Conservation (phyloP, 2,113 vertebrate genomes). For the Rhea americana region DNA sequence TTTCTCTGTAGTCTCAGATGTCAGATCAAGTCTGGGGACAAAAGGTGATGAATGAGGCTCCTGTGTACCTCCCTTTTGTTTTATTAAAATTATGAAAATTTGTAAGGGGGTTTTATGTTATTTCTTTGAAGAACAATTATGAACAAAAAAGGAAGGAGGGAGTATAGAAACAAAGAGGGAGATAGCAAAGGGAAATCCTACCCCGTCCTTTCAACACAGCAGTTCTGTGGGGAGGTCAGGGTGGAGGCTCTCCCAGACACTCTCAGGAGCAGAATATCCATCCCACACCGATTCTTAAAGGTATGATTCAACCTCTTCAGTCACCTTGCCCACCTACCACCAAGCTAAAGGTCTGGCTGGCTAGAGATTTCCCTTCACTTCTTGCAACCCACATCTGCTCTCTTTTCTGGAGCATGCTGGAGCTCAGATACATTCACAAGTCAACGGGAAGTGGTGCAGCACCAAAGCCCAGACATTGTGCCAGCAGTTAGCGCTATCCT, state of each 20-base stretch:
- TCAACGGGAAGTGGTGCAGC: not conserved
- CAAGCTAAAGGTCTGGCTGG: not conserved
- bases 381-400: not conserved
- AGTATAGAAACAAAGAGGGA: not conserved
- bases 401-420: not conserved
- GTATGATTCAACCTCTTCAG: not conserved
- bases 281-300: not conserved
- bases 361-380: not conserved
- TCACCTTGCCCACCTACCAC: not conserved
- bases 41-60: conserved; percentile 48
- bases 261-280: not conserved
- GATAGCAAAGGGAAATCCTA: not conserved
- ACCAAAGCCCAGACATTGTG: not conserved
- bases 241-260: not conserved
- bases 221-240: not conserved
- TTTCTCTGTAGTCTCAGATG: conserved; percentile 57
- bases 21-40: conserved; percentile 58
- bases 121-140: conserved; percentile 4
- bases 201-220: not conserved
- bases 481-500: not conserved
- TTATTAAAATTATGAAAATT: not conserved
- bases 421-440: not conserved
- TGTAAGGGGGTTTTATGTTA: not conserved
- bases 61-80: conserved; percentile 14
- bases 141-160: not conserved